Base-by-base conservation (phyloP, 2,888 invertebrate species). In the Antheraea assamensis region DNA sequence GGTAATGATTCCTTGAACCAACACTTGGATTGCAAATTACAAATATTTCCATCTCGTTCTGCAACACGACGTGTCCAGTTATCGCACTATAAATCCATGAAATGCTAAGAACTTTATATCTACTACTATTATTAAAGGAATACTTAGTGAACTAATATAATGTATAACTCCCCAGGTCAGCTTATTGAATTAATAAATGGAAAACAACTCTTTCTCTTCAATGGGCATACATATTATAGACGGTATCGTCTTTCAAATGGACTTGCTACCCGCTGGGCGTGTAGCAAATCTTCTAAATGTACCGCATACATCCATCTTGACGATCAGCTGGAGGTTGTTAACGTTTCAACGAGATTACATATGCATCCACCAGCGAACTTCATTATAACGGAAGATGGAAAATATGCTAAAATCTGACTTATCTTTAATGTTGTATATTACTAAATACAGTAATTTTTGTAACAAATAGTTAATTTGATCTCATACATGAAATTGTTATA, bases 221-320 rank as follows among this genome's bases (percentile, higher is more conserved):
- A 80, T 35, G 83, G 85, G 4, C 82, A 80, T 74, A 83, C 86
- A 7, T 87, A 83, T 75, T 86, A 86, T 73, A 85, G 71, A 73
- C 82, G 81, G 71, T 75, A 78, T 72, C 21, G 70, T 21, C 76
- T 86, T 5, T 76, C 77, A 15, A 73, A 75, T 19, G 76, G 79
- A 2, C 13, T 30, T 0, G 82, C 77, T 4, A 64, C 75, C 5
- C 79, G 83, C 3, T 86, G 86, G 87, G 73, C 81, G 21, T 81
- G 80, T 31, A 83, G 79, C 13, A 81, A 77, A 30, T 75, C 77
- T 0, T 70, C 74, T 13, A 77, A 73, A 77, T 78, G 80, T 76
- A 68, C 72, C 70, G 58, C 76, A 21, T 78, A 81, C 70, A 73
- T 79, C 72, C 76, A 83, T 74, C 52, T 76, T 5, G 77, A 79